These are phyloP conservation scores for Calypte anna DNA, from an alignment of 2,113 vertebrate genomes.

Conservation along the genomic window DNA sequence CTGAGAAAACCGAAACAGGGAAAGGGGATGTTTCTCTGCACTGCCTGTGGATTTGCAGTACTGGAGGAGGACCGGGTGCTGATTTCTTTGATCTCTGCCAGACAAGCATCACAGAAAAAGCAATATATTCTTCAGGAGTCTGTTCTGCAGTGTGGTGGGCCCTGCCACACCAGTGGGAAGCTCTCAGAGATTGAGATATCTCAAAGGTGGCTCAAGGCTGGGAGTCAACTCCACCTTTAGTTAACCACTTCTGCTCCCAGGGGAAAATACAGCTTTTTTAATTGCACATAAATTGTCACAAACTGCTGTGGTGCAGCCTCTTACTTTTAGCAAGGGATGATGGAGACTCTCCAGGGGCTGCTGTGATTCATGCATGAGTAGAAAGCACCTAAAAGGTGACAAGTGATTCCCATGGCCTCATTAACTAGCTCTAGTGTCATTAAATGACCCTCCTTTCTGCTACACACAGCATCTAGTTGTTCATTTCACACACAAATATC, in stretches of 20 bases:
- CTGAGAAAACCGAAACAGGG: background rate
- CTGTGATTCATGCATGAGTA: background rate
- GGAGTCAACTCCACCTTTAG: background rate
- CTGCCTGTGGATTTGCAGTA: background rate
- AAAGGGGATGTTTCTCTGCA: background rate
- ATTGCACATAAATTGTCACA: background rate
- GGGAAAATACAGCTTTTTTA: background rate
- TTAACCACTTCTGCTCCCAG: background rate
- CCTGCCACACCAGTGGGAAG: background rate
- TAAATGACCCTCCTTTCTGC: background rate
- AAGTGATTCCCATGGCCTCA: background rate
- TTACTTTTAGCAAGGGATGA: background rate
- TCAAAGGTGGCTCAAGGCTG: background rate
- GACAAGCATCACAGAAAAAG: background rate
- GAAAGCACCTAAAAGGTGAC: background rate
- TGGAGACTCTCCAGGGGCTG: background rate
- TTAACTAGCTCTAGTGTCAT: background rate
- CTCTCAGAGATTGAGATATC: background rate
- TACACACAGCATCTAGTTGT: background rate
- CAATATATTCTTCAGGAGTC: background rate
- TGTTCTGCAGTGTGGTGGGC: background rate
- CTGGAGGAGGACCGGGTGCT: background rate
- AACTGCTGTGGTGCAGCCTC: background rate
- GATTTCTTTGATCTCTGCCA: slow-evolving; percentile 5
- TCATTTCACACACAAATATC: background rate